Evolutionary conservation across 2,113 vertebrate genomes (phyloP).

Genomic region (Empidonax alnorum): DNA sequence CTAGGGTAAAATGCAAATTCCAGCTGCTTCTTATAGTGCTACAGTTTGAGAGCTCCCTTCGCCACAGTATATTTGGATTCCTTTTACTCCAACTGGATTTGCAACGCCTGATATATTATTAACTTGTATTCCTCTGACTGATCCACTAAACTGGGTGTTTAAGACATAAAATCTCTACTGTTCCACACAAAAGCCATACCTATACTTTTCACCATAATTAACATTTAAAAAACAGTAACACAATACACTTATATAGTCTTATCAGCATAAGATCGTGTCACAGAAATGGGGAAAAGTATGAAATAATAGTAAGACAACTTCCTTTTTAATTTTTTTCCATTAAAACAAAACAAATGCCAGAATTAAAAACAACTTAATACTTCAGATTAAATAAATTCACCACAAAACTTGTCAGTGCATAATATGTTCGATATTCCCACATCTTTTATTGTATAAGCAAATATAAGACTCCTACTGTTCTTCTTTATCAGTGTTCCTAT

Average conservation of each 20-base stretch:
- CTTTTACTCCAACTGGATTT: conserved; percentile 35
- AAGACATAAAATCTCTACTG: conserved; percentile 37
- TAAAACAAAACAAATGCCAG: background rate
- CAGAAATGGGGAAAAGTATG: background rate
- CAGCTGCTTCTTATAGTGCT: background rate
- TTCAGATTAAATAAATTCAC: background rate
- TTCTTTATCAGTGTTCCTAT: background rate
- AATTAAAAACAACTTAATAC: background rate
- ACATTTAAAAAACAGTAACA: conserved; percentile 25
- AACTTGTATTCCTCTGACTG: conserved; percentile 19
- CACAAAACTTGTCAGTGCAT: background rate
- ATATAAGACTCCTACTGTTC: background rate
- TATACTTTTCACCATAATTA: conserved; percentile 7
- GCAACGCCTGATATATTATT: conserved; percentile 24
- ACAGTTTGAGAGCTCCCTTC: conserved; percentile 6
- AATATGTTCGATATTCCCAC: background rate
- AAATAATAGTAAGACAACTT: background rate
- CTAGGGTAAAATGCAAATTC: conserved; percentile 29
- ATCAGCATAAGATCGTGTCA: background rate
- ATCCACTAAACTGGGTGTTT: conserved; percentile 23
- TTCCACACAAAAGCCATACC: background rate
- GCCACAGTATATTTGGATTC: background rate
- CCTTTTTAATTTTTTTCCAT: background rate
- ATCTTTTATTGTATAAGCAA: background rate
- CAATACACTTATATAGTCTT: background rate